Conservation (phyloP, 2,888 invertebrate genomes). For the Caenorhabditis sp. region DNA sequence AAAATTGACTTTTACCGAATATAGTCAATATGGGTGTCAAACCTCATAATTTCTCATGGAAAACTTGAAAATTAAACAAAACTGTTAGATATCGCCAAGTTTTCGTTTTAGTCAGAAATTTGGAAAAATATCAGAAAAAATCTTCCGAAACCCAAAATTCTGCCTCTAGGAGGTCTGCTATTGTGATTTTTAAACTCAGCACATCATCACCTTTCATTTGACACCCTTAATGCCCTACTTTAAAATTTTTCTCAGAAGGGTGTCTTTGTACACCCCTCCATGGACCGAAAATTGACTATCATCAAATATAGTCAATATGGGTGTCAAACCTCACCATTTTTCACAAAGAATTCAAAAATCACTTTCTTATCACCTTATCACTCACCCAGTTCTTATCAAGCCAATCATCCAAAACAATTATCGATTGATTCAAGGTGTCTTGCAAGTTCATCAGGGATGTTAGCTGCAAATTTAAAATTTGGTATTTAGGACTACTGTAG, state of each 20-base stretch:
- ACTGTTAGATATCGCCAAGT: too few relatives aligned
- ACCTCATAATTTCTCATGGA: too few relatives aligned
- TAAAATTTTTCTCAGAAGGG: background rate
- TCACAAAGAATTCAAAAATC: background rate
- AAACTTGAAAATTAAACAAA: background rate
- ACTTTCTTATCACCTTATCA: background rate
- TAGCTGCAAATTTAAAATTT: background rate
- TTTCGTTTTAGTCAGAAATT: too few relatives aligned
- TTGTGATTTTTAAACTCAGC: background rate
- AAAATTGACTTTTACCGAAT: too few relatives aligned
- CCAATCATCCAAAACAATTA: conserved; percentile 1
- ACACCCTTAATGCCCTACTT: background rate
- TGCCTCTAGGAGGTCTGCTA: too few relatives aligned
- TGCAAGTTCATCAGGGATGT: background rate
- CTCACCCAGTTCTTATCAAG: background rate
- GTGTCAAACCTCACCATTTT: too few relatives aligned
- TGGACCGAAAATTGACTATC: too few relatives aligned
- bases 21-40: too few relatives aligned
- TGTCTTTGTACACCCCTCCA: too few relatives aligned
- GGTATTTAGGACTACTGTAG: background rate
- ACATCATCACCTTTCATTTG: background rate
- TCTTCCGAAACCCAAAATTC: too few relatives aligned
- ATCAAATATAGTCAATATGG: too few relatives aligned
- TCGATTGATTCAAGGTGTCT: conserved; percentile 1
- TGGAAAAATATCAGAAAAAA: too few relatives aligned